Conservation (phyloP, 2,888 invertebrate species). For the Eupithecia abbreviata region DNA sequence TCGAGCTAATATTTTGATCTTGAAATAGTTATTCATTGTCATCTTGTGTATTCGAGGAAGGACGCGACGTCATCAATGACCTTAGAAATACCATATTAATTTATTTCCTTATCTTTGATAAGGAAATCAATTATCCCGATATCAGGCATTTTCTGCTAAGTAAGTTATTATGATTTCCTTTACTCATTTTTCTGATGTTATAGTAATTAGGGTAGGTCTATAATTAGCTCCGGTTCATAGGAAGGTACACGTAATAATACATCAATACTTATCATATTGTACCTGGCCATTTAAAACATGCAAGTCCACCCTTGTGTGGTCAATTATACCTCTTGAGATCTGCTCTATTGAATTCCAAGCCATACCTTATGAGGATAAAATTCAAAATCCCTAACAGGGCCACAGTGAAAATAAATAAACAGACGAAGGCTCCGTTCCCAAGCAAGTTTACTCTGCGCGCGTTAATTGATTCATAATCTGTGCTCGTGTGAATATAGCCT, state of each 20-base stretch:
- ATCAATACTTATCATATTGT: background rate
- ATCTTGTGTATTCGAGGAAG: background rate
- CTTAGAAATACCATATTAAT: background rate
- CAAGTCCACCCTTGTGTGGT: conserved; percentile 41
- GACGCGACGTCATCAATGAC: conserved; percentile 1
- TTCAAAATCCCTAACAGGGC: conserved; percentile 10
- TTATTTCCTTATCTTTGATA: background rate
- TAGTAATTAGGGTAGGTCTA: background rate
- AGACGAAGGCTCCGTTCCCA: conserved; percentile 59
- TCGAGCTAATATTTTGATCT: background rate
- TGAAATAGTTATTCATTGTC: background rate
- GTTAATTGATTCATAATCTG: conserved; percentile 75
- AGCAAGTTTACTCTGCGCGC: conserved; percentile 64
- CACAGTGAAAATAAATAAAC: conserved; percentile 47
- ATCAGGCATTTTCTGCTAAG: background rate
- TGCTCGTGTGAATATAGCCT: conserved; percentile 65
- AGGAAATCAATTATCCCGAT: too few relatives aligned
- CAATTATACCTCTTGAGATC: conserved; percentile 27
- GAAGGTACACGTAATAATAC: background rate
- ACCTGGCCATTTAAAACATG: conserved; percentile 27
- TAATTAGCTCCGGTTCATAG: background rate
- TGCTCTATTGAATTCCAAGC: conserved; percentile 2
- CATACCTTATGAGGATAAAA: conserved; percentile 4
- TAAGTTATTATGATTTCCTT: background rate
- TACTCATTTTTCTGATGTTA: background rate